Percentiles rank a stretch among this genome's conserved stretches.
Conservation (phyloP, 1,140 invertebrate genomes). For the Papilio machaon region DNA sequence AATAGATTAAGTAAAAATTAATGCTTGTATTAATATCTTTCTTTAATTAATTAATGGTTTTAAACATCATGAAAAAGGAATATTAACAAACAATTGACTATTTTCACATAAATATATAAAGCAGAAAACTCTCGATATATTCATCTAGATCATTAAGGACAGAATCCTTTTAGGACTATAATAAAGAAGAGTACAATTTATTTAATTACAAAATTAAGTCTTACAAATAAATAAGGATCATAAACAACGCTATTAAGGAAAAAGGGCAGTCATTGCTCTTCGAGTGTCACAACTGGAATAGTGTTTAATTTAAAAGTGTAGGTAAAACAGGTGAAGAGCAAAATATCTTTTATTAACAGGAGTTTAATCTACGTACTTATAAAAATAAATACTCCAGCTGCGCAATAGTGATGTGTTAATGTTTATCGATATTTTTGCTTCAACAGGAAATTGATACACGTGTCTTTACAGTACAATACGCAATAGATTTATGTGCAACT, state of each 20-base stretch:
- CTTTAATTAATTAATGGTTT: too few relatives aligned
- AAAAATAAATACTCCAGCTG: slow-evolving; percentile 26
- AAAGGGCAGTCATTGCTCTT: slow-evolving; percentile 10
- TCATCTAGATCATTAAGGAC: not conserved
- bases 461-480: slow-evolving; percentile 2
- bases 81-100: too few relatives aligned
- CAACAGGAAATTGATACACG: slow-evolving; percentile 26
- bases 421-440: slow-evolving; percentile 18
- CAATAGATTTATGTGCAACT: not conserved
- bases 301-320: not conserved
- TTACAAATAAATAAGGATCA: not conserved
- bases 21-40: too few relatives aligned
- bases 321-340: slow-evolving; percentile 4
- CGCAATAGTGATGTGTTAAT: slow-evolving; percentile 35
- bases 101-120: not conserved
- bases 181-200: not conserved
- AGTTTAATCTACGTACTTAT: slow-evolving; percentile 25
- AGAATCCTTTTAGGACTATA: not conserved
- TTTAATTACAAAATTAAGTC: not conserved
- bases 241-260: not conserved
- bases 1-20: too few relatives aligned
- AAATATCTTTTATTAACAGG: not conserved
- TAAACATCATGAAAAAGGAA: too few relatives aligned
- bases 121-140: too few relatives aligned
- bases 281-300: not conserved